Percentiles rank a stretch among this genome's conserved stretches.
Conservation (phyloP, 2,113 vertebrate species). For the Bubo blakistoni region DNA sequence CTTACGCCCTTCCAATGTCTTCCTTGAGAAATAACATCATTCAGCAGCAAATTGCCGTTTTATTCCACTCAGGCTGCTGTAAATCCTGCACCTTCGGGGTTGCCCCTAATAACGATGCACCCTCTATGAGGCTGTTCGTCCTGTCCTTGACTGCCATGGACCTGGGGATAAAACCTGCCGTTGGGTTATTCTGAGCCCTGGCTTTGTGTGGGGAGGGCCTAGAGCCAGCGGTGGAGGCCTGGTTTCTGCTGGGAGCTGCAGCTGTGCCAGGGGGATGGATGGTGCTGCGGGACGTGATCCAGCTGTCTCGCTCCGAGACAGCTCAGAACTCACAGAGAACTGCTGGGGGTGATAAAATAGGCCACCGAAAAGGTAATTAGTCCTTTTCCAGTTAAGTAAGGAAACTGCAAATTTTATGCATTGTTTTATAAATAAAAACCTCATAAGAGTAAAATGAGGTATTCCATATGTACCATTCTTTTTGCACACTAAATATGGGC, state of each 20-base stretch:
- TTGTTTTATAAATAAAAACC: not conserved
- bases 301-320: rapidly evolving
- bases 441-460: not conserved
- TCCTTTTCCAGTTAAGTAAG: not conserved
- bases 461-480: not conserved
- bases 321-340: rapidly evolving
- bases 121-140: rapidly evolving
- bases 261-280: not conserved
- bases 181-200: rapidly evolving
- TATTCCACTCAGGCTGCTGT: rapidly evolving
- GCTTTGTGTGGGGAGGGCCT: rapidly evolving
- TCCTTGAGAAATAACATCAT: not conserved
- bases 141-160: not conserved
- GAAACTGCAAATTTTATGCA: not conserved
- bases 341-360: not conserved
- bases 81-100: rapidly evolving
- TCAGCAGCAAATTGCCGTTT: rapidly evolving
- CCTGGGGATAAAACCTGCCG: rapidly evolving
- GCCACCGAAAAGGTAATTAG: not conserved
- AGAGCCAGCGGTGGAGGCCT: rapidly evolving
- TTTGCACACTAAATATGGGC: not conserved
- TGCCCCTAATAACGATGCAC: rapidly evolving
- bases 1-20: rapidly evolving
- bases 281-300: not conserved
- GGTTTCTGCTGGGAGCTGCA: not conserved